Base-by-base conservation (phyloP, 2,797 vertebrate genomes). In the Lacerta agilis region DNA sequence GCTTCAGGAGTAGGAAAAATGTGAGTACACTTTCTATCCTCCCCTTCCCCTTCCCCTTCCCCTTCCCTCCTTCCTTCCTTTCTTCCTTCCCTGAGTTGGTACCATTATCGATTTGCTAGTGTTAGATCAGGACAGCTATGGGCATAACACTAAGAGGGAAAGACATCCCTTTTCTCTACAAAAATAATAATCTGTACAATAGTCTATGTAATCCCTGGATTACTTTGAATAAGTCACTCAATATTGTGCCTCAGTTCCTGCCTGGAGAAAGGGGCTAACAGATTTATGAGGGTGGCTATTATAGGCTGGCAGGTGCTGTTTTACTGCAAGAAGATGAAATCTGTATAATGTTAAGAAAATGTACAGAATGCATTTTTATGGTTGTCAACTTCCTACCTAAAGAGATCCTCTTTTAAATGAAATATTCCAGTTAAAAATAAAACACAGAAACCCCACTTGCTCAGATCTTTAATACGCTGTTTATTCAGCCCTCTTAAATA, bases 401-500 rank as follows among this genome's bases (percentile, higher is more conserved):
- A 81, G 41, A 81, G 41, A 67, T 49, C 81, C 15, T 55, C 77
- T 80, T 66, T 23, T 17, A 17, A 43, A 79, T 49, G 33, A 69
- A 82, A 38, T n/a, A 76, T 41, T 72, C 55, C 64, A 82, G 82
- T 88, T 61, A 81, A 87, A 86, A 80, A 87, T 41, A 66, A 79
- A 87, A 89, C 4, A 80, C 38, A 25, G 71, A 88, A 55, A 43
- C 61, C 33, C 11, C 66, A 67, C 27, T 87, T 73, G 29, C 72
- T 81, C 72, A 87, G 71, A 87, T 90, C 69, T 88, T 85, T 90
- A 85, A 85, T 72, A 69, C 11, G 18, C 5, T 82, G 86, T 85
- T 90, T 80, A 85, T 82, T 61, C 73, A 64, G 36, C n/a, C 71
- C 78, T 87, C 83, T 90, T 85, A 78, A 82, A 89, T 84, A 85